Conservation (phyloP, 2,888 invertebrate species). For the Mylabris sibirica region DNA sequence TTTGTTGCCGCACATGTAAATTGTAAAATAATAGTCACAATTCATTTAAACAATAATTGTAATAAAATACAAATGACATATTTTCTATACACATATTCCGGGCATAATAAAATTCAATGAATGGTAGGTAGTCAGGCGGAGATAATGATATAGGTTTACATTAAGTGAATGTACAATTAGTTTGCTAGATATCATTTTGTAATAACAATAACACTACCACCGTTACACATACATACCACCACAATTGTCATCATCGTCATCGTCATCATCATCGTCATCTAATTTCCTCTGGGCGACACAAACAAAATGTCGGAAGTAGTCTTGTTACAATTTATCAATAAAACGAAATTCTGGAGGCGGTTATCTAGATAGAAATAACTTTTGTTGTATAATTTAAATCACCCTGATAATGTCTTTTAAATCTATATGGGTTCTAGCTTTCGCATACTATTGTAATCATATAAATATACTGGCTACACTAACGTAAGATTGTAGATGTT, state of each 20-base stretch:
- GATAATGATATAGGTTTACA: constrained; percentile 48
- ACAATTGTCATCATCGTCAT: background rate
- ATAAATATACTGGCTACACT: background rate
- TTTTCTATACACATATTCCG: constrained; percentile 4
- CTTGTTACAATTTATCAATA: constrained; percentile 13
- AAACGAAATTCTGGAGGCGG: constrained; percentile 15
- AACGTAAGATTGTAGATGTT: background rate
- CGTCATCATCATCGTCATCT: background rate
- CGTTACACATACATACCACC: background rate
- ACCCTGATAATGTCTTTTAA: constrained; percentile 15
- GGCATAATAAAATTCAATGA: constrained; percentile 31
- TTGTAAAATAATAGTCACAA: background rate
- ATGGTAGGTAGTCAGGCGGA: constrained; percentile 40
- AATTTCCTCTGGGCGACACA: constrained; percentile 7
- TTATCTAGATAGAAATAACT: background rate
- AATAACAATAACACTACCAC: constrained; percentile 20
- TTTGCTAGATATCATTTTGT: constrained; percentile 43
- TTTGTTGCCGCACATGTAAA: background rate
- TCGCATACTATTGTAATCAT: background rate
- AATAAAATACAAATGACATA: background rate
- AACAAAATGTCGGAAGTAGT: constrained; percentile 11
- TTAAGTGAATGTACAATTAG: constrained; percentile 50
- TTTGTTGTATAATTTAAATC: constrained; percentile 18
- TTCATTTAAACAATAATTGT: background rate
- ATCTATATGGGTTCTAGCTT: constrained; percentile 5